These are phyloP conservation scores for Exocentrus adspersus DNA, from an alignment of 2,888 invertebrate genomes.

Conservation along the genomic window DNA sequence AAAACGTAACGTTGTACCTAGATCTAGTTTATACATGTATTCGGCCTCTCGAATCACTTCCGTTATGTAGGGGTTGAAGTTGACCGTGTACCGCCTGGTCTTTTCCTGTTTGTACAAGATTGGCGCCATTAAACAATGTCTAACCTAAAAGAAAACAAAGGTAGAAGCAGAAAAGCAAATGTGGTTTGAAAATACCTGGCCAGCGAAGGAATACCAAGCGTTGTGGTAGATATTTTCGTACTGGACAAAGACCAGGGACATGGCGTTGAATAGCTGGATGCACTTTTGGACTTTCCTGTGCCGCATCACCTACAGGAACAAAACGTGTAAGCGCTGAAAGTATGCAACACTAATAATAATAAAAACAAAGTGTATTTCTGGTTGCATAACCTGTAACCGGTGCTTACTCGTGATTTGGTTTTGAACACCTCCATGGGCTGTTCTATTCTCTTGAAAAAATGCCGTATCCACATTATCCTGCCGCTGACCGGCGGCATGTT, in stretches of 20 bases:
- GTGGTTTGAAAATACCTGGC: slow-evolving; percentile 66
- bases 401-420: slow-evolving; percentile 56
- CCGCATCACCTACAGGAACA: slow-evolving; percentile 63
- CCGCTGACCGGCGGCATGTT: slow-evolving; percentile 85
- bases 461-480: slow-evolving; percentile 84
- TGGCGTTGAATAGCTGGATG: slow-evolving; percentile 81
- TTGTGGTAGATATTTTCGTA: slow-evolving; percentile 85
- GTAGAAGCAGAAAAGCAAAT: too few species aligned
- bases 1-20: slow-evolving; percentile 63
- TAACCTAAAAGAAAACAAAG: slow-evolving; percentile 67
- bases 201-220: slow-evolving; percentile 82
- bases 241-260: slow-evolving; percentile 82
- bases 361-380: too few species aligned
- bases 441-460: slow-evolving; percentile 77
- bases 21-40: slow-evolving; percentile 79
- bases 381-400: too few species aligned
- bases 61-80: slow-evolving; percentile 77
- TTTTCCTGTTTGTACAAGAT: slow-evolving; percentile 74
- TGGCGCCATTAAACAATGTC: slow-evolving; percentile 75
- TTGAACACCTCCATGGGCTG: slow-evolving; percentile 76
- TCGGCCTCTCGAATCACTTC: slow-evolving; percentile 84
- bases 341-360: too few species aligned
- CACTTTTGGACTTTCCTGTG: slow-evolving; percentile 78
- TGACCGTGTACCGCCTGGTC: slow-evolving; percentile 73
- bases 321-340: not conserved